Conservation (phyloP, 2,888 invertebrate genomes). For the Drosophila buzzatii region DNA sequence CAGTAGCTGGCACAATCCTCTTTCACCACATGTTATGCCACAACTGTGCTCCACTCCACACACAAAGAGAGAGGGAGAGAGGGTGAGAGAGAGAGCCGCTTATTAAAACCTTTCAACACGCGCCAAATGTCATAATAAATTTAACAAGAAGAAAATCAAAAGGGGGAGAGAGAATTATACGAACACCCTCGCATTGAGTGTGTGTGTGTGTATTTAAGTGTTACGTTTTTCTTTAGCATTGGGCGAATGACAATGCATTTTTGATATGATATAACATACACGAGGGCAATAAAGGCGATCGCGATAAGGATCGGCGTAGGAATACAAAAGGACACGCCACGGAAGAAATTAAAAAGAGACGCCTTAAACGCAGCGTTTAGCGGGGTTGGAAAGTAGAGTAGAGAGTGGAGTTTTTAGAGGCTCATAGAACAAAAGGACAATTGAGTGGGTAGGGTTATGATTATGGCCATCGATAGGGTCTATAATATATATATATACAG, state of each 20-base stretch:
- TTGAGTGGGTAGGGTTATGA: conserved; percentile 44
- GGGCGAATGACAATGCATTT: conserved; percentile 72
- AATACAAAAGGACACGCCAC: conserved; percentile 66
- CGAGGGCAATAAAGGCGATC: conserved; percentile 73
- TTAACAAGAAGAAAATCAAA: conserved; percentile 38
- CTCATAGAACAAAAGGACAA: conserved; percentile 32
- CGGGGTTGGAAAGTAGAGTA: conserved; percentile 28
- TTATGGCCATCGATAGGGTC: conserved; percentile 27
- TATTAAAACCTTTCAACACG: conserved; percentile 77
- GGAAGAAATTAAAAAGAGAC: conserved; percentile 62
- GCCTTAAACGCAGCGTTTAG: conserved; percentile 75
- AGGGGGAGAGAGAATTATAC: conserved; percentile 2
- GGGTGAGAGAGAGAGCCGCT: conserved; percentile 24
- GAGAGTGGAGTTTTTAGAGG: conserved; percentile 6
- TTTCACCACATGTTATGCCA: conserved; percentile 53
- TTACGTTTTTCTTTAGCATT: conserved; percentile 15
- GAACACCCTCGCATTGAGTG: conserved; percentile 16
- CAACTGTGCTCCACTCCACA: conserved; percentile 22
- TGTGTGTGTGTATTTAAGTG: conserved; percentile 13
- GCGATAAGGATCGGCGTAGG: conserved; percentile 68
- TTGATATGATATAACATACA: conserved; percentile 57
- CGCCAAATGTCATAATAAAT: conserved; percentile 81
- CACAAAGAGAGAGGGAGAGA: neutral
- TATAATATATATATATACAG: conserved; percentile 1
- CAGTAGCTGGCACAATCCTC: conserved; percentile 25